Base-by-base conservation (phyloP, 2,888 invertebrate genomes). In the Caenorhabditis afra region DNA sequence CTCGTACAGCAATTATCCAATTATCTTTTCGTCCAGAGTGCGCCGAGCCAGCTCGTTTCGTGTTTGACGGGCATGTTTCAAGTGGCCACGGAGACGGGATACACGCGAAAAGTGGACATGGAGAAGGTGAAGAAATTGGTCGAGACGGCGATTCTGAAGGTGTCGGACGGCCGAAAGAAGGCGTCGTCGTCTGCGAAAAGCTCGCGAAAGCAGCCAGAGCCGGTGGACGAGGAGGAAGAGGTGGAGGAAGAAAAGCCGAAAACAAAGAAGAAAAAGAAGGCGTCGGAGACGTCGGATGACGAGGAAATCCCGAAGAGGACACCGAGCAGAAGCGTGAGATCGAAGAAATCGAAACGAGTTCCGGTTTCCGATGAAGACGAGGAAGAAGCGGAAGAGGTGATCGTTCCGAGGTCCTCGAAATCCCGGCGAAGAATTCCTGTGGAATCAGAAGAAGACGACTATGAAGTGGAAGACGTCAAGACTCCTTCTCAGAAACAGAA, bases 81-180 rank as follows among this genome's bases (percentile, higher is more conserved):
- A 22, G n/a, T 74, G 37, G 20, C 65, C 37, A 53, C 37, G 61
- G 52, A 50, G 23, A 74, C 59, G 35, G 35, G 39, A 4, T 58
- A 74, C 47, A 74, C 66, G n/a, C 45, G 55, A 23, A 65, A 68
- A 55, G 57, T 57, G 12, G 58, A 68, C 22, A 64, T 64, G 53
- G 47, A n/a, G n/a, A 68, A 76, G 20, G 12, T 62, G 58, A 50
- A 49, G 14, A 76, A 64, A 29, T 0, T 45, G 49, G 64, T 62
- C 3, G 14, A 49, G n/a, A 45, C 37, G 10, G 23, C 62, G 7
- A 50, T 41, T n/a, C 47, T 61, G 35, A 53, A 39, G 29, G n/a
- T 23, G 11, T 11, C 59, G 37, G 66, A 44, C 7, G 57, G 8
- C 1, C 53, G 35, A 12, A 65, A 55, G 41, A 41, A 41, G 41